phyloP scores from a whole-genome alignment of 1,140 invertebrate genomes.

The Neoseiulus cucumeris region DNA sequence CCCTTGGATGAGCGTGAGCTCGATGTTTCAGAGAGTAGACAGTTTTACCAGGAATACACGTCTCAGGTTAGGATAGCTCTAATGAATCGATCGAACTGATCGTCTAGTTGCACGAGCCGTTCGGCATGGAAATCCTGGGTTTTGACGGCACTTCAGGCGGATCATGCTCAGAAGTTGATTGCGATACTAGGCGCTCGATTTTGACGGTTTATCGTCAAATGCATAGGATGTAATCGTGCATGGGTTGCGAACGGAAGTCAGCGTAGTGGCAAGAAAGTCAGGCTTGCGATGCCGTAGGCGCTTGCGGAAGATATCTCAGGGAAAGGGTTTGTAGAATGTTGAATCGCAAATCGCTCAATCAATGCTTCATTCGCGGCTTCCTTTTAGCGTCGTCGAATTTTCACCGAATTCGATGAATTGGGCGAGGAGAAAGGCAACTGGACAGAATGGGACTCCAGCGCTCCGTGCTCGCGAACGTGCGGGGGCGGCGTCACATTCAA shows the following conservation, averaged over 20 bases:
- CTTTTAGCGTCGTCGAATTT: neutral
- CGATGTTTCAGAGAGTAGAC: neutral
- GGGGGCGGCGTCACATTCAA: slow-evolving; percentile 56
- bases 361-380: neutral
- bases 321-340: too few species aligned
- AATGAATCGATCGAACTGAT: neutral
- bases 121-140: neutral
- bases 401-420: neutral
- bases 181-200: neutral
- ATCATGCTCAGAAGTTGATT: neutral
- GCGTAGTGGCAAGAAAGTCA: neutral
- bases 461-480: slow-evolving; percentile 52
- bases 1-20: neutral
- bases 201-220: neutral
- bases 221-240: neutral
- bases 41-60: slow-evolving; percentile 3
- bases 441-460: neutral
- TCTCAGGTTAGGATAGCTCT: neutral
- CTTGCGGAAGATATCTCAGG: too few species aligned
- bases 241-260: neutral
- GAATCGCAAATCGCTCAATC: too few species aligned
- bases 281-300: too few species aligned
- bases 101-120: neutral
- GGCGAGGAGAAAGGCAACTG: slow-evolving; percentile 1
- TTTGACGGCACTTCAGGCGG: neutral